Evolutionary conservation across 2,888 invertebrate species (phyloP), one percentile per base, ranked within the genome.

Genomic region (Tachina lurida): DNA sequence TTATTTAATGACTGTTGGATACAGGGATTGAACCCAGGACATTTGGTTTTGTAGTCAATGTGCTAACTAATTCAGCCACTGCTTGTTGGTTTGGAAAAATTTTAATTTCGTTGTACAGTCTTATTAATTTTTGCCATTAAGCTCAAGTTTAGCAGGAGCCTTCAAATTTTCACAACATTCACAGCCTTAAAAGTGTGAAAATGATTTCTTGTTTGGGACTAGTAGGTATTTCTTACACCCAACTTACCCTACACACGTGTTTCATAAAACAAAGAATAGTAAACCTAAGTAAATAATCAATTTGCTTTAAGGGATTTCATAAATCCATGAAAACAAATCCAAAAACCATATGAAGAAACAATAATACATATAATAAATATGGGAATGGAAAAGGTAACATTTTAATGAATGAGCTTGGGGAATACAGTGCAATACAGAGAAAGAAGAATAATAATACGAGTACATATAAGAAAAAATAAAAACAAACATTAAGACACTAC

Each of bases 281-380:
- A 31, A 60, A n/a, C 60, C 39, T 17, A 73, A 65, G 80, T 76
- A 80, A 71, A 73, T 80, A 76, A 80, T 79, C 84, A 84, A 84
- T 77, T 83, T 73, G 43, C 60, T 78, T 78, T 73, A n/a, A 58
- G 56, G 76, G 76, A 62, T 77, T 63, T 45, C 54, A 54, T 60
- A 81, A 31, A 84, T 76, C 76, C 73, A 65, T 31, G 31, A 78
- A 60, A 67, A 73, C 47, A 77, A 74, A 68, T 70, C 9, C 45
- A 63, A 58, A 52, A 43, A 49, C 41, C 63, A 31, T 49, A 77
- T n/a, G 10, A 41, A 65, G 17, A 56, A 65, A 56, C 17, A 65
- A 63, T 60, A 58, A 15, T 8, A n/a, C n/a, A n/a, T n/a, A 67
- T n/a, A 54, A 52, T 7, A 58, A 74, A 71, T 31, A 58, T 12